phyloP scores from a whole-genome alignment of 2,888 invertebrate species.

The Lottia scabra region DNA sequence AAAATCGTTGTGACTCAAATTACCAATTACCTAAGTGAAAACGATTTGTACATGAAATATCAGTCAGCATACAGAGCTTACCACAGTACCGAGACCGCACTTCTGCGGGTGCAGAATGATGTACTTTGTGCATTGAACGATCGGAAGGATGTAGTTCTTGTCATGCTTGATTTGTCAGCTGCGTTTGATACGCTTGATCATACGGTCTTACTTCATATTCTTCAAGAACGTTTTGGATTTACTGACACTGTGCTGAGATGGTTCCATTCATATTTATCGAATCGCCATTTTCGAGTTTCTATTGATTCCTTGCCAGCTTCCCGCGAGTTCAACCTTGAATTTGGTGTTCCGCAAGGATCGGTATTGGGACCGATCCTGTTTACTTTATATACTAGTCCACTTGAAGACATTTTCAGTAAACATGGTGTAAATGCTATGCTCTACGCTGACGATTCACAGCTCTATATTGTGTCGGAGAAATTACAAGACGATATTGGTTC shows the following conservation, averaged over 20 bases:
- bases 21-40: background rate
- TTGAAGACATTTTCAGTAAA: too few species aligned
- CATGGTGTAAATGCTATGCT: too few species aligned
- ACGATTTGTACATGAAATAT: too few species aligned
- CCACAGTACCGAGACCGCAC: too few species aligned
- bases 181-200: background rate
- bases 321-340: background rate
- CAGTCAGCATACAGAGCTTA: too few species aligned
- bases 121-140: too few species aligned
- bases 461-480: too few species aligned
- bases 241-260: background rate
- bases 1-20: background rate
- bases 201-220: too few species aligned
- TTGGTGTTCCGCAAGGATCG: background rate
- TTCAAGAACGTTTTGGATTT: conserved; percentile 1
- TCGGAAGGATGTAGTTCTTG: too few species aligned
- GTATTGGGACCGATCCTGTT: background rate
- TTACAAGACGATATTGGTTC: too few species aligned
- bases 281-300: background rate
- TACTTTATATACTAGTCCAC: background rate
- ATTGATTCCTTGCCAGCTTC: background rate
- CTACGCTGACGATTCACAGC: too few species aligned
- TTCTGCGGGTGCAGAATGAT: too few species aligned
- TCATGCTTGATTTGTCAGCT: background rate
- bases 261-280: background rate